Evolutionary conservation across 2,888 invertebrate species (phyloP).

Genomic region (Masnerella sp.): DNA sequence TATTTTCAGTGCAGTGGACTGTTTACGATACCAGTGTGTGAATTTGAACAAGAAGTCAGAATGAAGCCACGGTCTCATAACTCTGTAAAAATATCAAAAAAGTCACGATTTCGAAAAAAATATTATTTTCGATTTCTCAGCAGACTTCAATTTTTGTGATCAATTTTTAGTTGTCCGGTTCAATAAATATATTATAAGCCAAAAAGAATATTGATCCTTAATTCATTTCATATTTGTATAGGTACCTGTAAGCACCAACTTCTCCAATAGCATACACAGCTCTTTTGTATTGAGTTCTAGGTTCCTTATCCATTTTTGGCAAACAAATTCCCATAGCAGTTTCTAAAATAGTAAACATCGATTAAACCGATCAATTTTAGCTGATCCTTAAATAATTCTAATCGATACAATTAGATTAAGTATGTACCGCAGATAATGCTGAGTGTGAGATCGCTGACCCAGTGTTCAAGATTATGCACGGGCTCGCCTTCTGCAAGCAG

Average conservation of each 20-base stretch:
- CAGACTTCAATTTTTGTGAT: too few relatives aligned
- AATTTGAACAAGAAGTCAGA: conserved; percentile 79
- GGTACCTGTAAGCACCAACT: neutral
- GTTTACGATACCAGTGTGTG: conserved; percentile 76
- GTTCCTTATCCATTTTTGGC: conserved; percentile 73
- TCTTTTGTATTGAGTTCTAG: conserved; percentile 79
- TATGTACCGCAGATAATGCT: conserved; percentile 79
- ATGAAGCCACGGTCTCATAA: conserved; percentile 80
- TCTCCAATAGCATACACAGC: conserved; percentile 77
- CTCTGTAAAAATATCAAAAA: conserved; percentile 11
- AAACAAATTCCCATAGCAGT: conserved; percentile 85
- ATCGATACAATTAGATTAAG: neutral
- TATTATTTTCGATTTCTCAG: too few relatives aligned
- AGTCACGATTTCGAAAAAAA: neutral
- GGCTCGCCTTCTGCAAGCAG: conserved; percentile 68
- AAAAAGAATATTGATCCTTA: too few relatives aligned
- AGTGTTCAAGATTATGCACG: conserved; percentile 78
- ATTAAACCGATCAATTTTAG: too few relatives aligned
- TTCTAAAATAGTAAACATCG: too few relatives aligned
- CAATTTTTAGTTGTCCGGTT: too few relatives aligned
- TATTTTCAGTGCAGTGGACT: too few relatives aligned
- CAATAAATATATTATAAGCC: too few relatives aligned
- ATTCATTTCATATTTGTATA: too few relatives aligned
- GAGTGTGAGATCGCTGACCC: conserved; percentile 82
- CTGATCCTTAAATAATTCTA: neutral